A percentile compares a stretch with the other conserved stretches of the same genome.
phyloP scores from a whole-genome alignment of 2,113 vertebrate genomes.

The Elephantulus edwardii region DNA sequence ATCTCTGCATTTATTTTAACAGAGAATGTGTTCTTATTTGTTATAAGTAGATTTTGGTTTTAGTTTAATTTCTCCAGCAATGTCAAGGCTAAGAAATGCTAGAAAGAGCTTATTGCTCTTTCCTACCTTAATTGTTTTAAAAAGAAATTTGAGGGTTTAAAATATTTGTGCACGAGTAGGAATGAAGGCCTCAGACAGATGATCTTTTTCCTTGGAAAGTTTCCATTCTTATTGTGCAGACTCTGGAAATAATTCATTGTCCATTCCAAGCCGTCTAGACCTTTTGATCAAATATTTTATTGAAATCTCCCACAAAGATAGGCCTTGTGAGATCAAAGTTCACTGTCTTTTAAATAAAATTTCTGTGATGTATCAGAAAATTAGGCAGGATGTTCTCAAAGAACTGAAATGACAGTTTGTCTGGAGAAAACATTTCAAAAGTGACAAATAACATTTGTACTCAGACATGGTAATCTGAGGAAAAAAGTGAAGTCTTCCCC shows the following conservation, averaged over 20 bases:
- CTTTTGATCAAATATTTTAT: slow-evolving; percentile 46
- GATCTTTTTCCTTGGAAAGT: slow-evolving; percentile 25
- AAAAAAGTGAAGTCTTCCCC: slow-evolving; percentile 35
- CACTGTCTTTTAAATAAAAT: slow-evolving; percentile 65
- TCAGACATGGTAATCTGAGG: slow-evolving; percentile 10
- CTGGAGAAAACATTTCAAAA: slow-evolving; percentile 49
- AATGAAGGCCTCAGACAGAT: neutral
- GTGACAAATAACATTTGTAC: slow-evolving; percentile 48
- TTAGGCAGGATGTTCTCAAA: slow-evolving; percentile 30
- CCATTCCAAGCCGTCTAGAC: slow-evolving; percentile 50
- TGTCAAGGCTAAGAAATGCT: neutral
- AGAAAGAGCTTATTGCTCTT: neutral
- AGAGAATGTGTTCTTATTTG: neutral
- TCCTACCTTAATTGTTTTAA: slow-evolving; percentile 35
- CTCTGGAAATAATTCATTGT: slow-evolving; percentile 51
- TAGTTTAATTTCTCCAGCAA: neutral
- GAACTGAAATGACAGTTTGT: slow-evolving; percentile 57
- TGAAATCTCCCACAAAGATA: slow-evolving; percentile 55
- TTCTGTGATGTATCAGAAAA: slow-evolving; percentile 52
- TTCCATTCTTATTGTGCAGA: neutral
- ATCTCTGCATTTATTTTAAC: neutral
- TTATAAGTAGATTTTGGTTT: neutral
- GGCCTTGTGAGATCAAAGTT: slow-evolving; percentile 54
- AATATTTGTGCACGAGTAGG: neutral
- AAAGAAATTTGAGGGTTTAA: slow-evolving; percentile 14